Base-by-base conservation (phyloP, 2,888 invertebrate species). In the Melieria crassipennis region DNA sequence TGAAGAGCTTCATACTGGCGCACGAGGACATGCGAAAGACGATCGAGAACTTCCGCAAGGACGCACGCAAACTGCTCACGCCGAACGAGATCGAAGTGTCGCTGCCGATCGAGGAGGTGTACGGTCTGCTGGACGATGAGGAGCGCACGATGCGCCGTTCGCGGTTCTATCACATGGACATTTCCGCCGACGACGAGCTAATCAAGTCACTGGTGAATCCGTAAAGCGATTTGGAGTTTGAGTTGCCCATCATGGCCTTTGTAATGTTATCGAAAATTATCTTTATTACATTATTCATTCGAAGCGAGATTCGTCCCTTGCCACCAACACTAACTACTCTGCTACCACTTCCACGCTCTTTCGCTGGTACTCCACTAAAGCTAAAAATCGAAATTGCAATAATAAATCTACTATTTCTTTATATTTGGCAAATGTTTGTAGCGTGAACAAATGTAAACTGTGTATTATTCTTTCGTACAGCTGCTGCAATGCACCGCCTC, bases 41-140 rank as follows among this genome's bases (percentile, higher is more conserved):
- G 11, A 83, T 86, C 50, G 82, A 81, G 4, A 76, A 80, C n/a
- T 87, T 86, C 50, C 84, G 86, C 42, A 84, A 83, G 76, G 86
- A 86, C 71, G 84, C 84, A 0, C 79, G 82, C 6, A 85, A 83
- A 61, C 72, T 87, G 13, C 72, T 86, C 63, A 74, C 81, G 52
- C 81, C 85, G 30, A 84, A 81, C 64, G 84, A 86, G 68, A 75
- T 80, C 45, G 86, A 86, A 72, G 79, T 83, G 4, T 76, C 82
- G 69, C 73, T 82, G 69, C 82, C 86, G 47, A 79, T 84, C 46
- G 86, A 87, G 70, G 81, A 84, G 6, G 80, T 85, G 7, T 85
- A 82, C 42, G 79, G 81, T 0, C 78, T 84, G 30, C 73, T 80
- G 42, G 83, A 83, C 4, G 81, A 82, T 30, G 82, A 84, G 52